Conservation (phyloP, 2,888 invertebrate species). For the Drosophila kambysellisi region DNA sequence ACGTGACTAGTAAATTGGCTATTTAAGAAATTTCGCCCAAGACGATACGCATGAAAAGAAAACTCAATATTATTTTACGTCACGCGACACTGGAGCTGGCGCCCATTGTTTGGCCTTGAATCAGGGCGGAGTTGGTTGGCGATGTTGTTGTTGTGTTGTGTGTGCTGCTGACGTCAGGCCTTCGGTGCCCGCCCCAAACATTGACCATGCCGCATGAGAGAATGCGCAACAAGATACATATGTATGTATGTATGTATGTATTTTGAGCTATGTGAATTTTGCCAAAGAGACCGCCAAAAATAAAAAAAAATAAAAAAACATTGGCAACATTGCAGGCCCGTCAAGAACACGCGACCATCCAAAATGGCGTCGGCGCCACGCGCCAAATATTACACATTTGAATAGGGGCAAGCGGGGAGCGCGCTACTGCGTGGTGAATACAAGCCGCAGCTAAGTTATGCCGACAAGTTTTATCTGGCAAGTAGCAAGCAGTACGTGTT, state of each 20-base stretch:
- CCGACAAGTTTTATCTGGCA: conserved; percentile 62
- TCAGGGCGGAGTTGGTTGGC: conserved; percentile 34
- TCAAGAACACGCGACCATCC: conserved; percentile 62
- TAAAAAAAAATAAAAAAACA: conserved; percentile 3
- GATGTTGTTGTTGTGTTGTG: neutral
- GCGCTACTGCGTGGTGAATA: neutral
- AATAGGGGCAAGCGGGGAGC: neutral
- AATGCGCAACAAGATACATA: conserved; percentile 74
- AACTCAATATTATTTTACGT: conserved; percentile 69
- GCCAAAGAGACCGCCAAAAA: conserved; percentile 6
- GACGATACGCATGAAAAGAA: conserved; percentile 46
- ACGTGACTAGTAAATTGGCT: conserved; percentile 65
- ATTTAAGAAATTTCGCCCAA: conserved; percentile 41
- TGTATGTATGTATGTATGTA: conserved; percentile 5
- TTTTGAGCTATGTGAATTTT: conserved; percentile 14
- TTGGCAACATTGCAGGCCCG: conserved; percentile 48
- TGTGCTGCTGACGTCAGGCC: conserved; percentile 66
- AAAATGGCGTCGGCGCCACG: conserved; percentile 70
- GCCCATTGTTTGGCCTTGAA: conserved; percentile 73
- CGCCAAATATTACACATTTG: conserved; percentile 55
- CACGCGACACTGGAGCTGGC: conserved; percentile 69
- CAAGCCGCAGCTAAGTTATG: conserved; percentile 64
- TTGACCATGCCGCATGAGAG: conserved; percentile 69
- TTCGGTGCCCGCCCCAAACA: conserved; percentile 42
- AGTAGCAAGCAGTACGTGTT: conserved; percentile 42